Percentiles rank a stretch among this genome's conserved stretches.
Evolutionary conservation across 1,140 invertebrate genomes (phyloP).

Genomic region (Carposina sasakii): DNA sequence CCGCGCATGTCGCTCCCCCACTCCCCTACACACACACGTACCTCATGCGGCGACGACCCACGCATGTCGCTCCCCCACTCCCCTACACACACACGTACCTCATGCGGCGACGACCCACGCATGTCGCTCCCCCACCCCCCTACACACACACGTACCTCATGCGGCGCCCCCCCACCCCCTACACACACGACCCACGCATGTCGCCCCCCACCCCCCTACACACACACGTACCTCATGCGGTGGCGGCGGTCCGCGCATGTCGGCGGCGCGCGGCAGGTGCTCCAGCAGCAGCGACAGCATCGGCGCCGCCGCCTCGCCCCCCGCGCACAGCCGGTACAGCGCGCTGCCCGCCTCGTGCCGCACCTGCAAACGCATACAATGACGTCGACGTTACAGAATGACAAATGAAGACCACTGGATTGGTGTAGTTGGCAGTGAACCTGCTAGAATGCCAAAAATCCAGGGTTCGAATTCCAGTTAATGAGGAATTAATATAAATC

Average conservation of each 20-base stretch:
- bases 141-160: slow-evolving; percentile 44
- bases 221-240: slow-evolving; percentile 46
- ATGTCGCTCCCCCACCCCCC: slow-evolving; percentile 89
- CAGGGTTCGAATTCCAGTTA: background rate
- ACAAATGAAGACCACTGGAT: background rate
- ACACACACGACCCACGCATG: slow-evolving; percentile 79
- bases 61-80: slow-evolving; percentile 90
- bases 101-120: slow-evolving; percentile 75
- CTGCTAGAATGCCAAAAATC: background rate
- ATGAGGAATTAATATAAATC: too few relatives aligned
- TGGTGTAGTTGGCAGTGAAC: too few relatives aligned
- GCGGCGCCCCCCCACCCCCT: too few relatives aligned
- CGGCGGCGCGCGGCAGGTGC: slow-evolving; percentile 86
- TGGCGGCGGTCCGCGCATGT: slow-evolving; percentile 80
- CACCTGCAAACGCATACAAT: slow-evolving; percentile 71
- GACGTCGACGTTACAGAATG: slow-evolving; percentile 16
- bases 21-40: too few relatives aligned
- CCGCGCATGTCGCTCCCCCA: slow-evolving; percentile 89
- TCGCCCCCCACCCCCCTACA: too few relatives aligned
- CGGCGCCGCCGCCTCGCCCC: slow-evolving; percentile 80
- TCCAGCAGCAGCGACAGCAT: slow-evolving; percentile 85
- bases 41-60: slow-evolving; percentile 68
- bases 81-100: too few relatives aligned
- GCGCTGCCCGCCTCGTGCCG: slow-evolving; percentile 91
- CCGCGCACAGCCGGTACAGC: slow-evolving; percentile 88